Evolutionary conservation across 2,888 invertebrate genomes (phyloP), one percentile per base, ranked within the genome.

Genomic region (Therioaphis trifolii): DNA sequence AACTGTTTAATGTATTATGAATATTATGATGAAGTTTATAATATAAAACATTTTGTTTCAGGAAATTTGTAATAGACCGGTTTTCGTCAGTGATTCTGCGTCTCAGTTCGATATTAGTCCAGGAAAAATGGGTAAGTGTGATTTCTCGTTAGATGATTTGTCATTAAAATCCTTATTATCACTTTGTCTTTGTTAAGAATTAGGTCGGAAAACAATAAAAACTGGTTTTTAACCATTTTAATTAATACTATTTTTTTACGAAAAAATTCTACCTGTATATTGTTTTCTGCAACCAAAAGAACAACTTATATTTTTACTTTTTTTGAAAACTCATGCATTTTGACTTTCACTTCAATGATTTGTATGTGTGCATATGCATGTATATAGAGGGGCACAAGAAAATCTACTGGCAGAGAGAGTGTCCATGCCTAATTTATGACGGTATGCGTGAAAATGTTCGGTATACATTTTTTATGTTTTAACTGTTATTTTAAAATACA

Each of bases 121-220:
- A 0, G 96, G 97, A 14, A 95, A 95, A 91, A 92, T 96, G 91
- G 97, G 95, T 95, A 89, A 92, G 93, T 88, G 71, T 79, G n/a
- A 72, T 72, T 27, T 79, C 9, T 46, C 1, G 21, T 29, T 9
- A 4, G 14, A 46, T 29, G 46, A 61, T 80, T n/a, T 46, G 29
- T 71, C 1, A 14, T 21, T 43, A 46, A 66, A 29, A 79, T 35
- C 2, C n/a, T 21, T 61, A 80, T 61, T 61, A 29, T 80, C 29
- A 12, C 4, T 21, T 27, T 24, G 49, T 66, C 7, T 71, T 29
- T 11, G 46, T 61, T 21, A 46, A 71, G 27, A 80, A 80, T 18
- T 29, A 0, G 24, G 29, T 49, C 29, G 61, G 69, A 69, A 68
- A 55, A 40, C 27, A 27, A 58, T 52, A 24, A 58, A 75, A 21